Conservation (phyloP, 2,797 vertebrate genomes). For the Threskiornis aethiopicus region DNA sequence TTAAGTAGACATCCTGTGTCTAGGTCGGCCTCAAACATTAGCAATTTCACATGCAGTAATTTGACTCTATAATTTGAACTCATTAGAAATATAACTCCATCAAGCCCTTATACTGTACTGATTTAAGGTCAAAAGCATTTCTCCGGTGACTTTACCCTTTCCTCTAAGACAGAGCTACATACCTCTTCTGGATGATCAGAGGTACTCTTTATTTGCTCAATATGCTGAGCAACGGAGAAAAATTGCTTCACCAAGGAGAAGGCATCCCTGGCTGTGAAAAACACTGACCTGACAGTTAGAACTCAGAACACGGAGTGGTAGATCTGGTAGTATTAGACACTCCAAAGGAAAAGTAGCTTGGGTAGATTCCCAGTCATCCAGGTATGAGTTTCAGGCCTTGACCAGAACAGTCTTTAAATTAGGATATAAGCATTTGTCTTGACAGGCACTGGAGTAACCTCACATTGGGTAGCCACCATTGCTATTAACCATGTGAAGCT, state of each 20-base stretch:
- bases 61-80: neutral
- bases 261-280: neutral
- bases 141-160: neutral
- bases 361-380: neutral
- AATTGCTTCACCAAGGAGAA: neutral
- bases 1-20: neutral
- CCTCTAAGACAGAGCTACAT: neutral
- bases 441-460: neutral
- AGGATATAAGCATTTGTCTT: neutral
- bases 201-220: neutral
- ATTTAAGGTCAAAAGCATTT: neutral
- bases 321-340: neutral
- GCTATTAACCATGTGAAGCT: neutral
- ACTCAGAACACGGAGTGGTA: neutral
- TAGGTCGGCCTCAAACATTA: neutral
- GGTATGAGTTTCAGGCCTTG: neutral
- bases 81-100: neutral
- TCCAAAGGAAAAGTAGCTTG: neutral
- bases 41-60: neutral
- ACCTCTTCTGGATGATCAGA: neutral
- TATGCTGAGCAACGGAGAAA: neutral
- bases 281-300: neutral
- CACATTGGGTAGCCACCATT: neutral
- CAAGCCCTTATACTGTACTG: neutral
- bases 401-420: neutral